These are phyloP conservation scores for Crypturellus undulatus DNA, from an alignment of 2,113 vertebrate genomes.

Conservation along the genomic window DNA sequence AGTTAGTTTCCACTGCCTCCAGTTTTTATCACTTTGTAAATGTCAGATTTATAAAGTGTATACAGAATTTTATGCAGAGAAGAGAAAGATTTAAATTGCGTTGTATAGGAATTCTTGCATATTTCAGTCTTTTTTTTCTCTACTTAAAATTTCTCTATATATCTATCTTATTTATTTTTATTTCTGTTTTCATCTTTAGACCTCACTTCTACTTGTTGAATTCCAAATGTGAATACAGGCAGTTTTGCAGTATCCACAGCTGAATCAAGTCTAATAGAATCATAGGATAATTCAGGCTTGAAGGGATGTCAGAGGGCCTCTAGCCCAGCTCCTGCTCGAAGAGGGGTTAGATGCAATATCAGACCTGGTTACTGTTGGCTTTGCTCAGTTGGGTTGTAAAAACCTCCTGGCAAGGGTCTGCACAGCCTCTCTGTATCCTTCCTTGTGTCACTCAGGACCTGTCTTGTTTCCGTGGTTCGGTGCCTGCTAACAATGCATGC, in stretches of 20 bases:
- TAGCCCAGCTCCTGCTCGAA: neutral
- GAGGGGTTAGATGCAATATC: neutral
- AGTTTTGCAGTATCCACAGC: neutral
- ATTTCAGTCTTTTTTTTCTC: neutral
- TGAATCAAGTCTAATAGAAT: neutral
- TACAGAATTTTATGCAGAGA: neutral
- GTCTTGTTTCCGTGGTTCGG: neutral
- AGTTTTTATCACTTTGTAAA: constrained; percentile 26
- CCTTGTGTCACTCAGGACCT: neutral
- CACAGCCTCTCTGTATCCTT: neutral
- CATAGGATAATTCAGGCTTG: neutral
- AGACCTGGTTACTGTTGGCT: neutral
- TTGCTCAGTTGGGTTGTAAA: fast-evolving
- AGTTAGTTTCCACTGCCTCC: neutral
- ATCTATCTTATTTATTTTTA: neutral
- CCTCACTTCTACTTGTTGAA: neutral
- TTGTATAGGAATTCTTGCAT: neutral
- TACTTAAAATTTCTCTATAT: neutral
- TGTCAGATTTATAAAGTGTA: constrained; percentile 40
- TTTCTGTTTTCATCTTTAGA: neutral
- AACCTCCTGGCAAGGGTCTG: neutral
- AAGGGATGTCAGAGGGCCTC: neutral
- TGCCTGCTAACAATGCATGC: too few relatives aligned
- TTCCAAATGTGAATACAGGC: neutral
- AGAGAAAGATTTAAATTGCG: neutral